A percentile compares a stretch with the other conserved stretches of the same genome.
Conservation (phyloP, 2,113 vertebrate genomes). For the Oenanthe melanoleuca region DNA sequence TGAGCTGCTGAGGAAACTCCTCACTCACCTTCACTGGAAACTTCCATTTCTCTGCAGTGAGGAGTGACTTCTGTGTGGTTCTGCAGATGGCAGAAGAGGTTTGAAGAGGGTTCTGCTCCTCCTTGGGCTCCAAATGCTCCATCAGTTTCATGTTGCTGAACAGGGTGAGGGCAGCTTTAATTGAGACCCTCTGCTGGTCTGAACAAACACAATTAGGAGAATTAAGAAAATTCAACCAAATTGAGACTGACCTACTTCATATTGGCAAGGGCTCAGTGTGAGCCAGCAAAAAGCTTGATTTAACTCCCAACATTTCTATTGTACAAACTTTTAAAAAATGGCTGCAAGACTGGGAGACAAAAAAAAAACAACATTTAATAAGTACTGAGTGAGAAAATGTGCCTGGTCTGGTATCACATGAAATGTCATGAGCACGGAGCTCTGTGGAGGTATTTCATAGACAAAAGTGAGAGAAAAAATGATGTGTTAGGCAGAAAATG, state of each 20-base stretch:
- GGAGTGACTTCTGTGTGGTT: neutral
- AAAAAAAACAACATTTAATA: neutral
- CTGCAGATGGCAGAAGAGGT: neutral
- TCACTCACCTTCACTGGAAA: neutral
- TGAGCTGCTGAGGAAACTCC: neutral
- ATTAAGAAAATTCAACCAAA: neutral
- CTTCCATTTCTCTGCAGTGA: neutral
- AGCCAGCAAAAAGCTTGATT: neutral
- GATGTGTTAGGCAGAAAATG: neutral
- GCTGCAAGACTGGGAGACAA: neutral
- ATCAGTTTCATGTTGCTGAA: neutral
- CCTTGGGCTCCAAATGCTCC: neutral
- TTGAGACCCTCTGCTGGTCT: neutral
- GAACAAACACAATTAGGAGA: neutral
- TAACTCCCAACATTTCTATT: neutral
- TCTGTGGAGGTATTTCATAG: neutral
- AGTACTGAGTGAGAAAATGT: neutral
- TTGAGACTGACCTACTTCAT: neutral
- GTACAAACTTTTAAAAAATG: neutral
- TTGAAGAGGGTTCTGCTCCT: neutral
- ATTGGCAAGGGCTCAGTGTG: neutral
- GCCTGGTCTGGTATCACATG: neutral
- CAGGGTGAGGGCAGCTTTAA: neutral
- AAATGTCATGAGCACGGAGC: neutral
- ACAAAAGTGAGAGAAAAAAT: neutral